A percentile compares a stretch with the other conserved stretches of the same genome.
Conservation (phyloP, 2,888 invertebrate species). For the Drosophila paracracens region DNA sequence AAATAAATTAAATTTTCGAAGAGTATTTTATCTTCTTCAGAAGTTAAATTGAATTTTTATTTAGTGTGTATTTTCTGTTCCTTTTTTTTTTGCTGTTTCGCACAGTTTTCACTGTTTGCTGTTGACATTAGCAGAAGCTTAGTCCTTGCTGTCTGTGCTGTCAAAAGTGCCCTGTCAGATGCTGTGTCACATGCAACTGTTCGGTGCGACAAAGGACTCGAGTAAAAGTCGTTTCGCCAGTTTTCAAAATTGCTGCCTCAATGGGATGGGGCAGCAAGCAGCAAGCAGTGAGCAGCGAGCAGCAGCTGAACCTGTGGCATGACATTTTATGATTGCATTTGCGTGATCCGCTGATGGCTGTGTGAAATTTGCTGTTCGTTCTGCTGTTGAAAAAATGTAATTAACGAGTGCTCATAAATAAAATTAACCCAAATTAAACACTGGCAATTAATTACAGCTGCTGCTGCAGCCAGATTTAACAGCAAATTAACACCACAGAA, state of each 20-base stretch:
- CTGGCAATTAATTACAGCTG: slow-evolving; percentile 78
- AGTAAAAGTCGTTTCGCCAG: slow-evolving; percentile 47
- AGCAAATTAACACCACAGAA: slow-evolving; percentile 81
- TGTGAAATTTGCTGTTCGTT: slow-evolving; percentile 37
- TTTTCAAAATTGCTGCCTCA: slow-evolving; percentile 1
- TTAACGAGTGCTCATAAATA: slow-evolving; percentile 76
- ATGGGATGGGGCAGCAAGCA: not conserved
- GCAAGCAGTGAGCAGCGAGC: not conserved
- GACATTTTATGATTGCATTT: slow-evolving; percentile 73
- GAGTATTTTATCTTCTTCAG: slow-evolving; percentile 23
- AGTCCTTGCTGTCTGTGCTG: slow-evolving; percentile 75
- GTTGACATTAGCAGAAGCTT: slow-evolving; percentile 81
- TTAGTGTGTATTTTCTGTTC: slow-evolving; percentile 14
- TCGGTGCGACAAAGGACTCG: slow-evolving; percentile 53
- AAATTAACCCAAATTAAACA: slow-evolving; percentile 81
- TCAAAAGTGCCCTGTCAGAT: slow-evolving; percentile 77
- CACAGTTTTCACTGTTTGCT: slow-evolving; percentile 74
- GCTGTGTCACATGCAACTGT: slow-evolving; percentile 54
- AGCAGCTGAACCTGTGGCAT: slow-evolving; percentile 46
- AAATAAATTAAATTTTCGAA: not conserved
- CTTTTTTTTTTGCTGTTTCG: slow-evolving; percentile 14
- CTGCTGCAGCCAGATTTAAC: slow-evolving; percentile 75
- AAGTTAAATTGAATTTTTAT: slow-evolving; percentile 5
- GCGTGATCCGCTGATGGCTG: slow-evolving; percentile 27
- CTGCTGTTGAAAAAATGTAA: slow-evolving; percentile 51